A percentile compares a stretch with the other conserved stretches of the same genome.
phyloP scores from a whole-genome alignment of 2,113 vertebrate genomes.

The Casuarius casuarius region DNA sequence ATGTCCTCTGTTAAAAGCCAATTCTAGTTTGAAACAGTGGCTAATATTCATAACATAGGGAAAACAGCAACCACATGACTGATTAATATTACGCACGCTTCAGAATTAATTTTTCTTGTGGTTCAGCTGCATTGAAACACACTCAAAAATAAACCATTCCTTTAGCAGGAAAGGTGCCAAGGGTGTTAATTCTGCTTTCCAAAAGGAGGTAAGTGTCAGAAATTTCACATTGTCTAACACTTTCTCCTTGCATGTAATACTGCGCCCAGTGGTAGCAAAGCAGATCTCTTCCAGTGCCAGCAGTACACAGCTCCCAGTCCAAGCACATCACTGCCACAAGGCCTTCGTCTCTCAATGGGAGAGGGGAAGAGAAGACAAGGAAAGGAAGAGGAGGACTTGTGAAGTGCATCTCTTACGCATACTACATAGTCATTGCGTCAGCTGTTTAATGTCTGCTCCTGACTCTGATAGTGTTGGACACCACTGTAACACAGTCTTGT shows the following conservation, averaged over 20 bases:
- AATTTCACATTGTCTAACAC: background rate
- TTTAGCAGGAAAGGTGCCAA: background rate
- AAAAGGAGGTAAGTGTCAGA: background rate
- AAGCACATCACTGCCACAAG: background rate
- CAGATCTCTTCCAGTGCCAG: background rate
- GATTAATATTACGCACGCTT: background rate
- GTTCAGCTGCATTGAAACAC: accelerated
- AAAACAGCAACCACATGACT: background rate
- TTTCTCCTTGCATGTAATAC: accelerated
- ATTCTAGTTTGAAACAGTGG: background rate
- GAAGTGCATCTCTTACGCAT: background rate
- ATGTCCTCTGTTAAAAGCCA: background rate
- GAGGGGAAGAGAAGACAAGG: background rate
- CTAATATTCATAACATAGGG: background rate
- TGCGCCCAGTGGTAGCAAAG: no score
- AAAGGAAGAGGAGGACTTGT: background rate
- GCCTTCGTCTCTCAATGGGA: background rate
- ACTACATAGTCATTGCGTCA: background rate
- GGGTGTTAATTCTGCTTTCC: background rate
- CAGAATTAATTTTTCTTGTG: background rate
- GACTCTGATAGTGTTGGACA: accelerated
- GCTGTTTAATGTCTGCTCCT: background rate
- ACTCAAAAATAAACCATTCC: background rate
- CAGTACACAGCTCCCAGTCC: background rate
- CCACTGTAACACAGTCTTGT: accelerated